A percentile compares a stretch with the other conserved stretches of the same genome.
These are phyloP conservation scores for Lateolabrax maculatus DNA, from an alignment of 2,797 vertebrate species.

Conservation along the genomic window DNA sequence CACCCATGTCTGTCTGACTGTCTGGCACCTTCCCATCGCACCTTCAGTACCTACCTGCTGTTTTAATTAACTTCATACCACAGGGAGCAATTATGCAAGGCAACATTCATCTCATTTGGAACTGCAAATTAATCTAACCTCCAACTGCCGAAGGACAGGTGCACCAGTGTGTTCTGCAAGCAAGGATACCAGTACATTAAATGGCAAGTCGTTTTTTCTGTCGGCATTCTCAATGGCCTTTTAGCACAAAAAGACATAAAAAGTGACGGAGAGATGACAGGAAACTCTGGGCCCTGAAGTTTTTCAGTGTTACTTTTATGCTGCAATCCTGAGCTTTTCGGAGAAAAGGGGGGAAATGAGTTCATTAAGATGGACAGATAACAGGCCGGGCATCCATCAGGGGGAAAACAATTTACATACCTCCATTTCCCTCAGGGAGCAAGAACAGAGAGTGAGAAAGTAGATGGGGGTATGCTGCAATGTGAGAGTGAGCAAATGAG, in stretches of 20 bases:
- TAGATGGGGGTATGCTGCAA: background rate
- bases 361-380: conserved; percentile 72
- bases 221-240: conserved; percentile 3
- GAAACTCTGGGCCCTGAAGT: conserved; percentile 10
- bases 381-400: conserved; percentile 46
- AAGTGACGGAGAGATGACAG: background rate
- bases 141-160: conserved; percentile 49
- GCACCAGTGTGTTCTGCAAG: conserved; percentile 2
- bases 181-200: conserved; percentile 6
- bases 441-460: conserved; percentile 42
- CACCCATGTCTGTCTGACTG: conserved; percentile 61
- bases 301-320: conserved; percentile 19
- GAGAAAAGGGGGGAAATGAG: conserved; percentile 43
- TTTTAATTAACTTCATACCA: conserved; percentile 81
- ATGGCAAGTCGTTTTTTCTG: background rate
- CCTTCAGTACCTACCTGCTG: conserved; percentile 75
- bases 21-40: conserved; percentile 75
- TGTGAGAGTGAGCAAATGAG: conserved; percentile 31
- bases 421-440: conserved; percentile 57
- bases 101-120: conserved; percentile 75
- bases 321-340: conserved; percentile 8
- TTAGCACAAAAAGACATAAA: conserved; percentile 4
- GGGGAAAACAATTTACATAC: conserved; percentile 77
- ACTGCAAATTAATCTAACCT: conserved; percentile 73
- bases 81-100: conserved; percentile 80